phyloP scores from a whole-genome alignment of 2,888 invertebrate genomes.

The Smittia sp. region DNA sequence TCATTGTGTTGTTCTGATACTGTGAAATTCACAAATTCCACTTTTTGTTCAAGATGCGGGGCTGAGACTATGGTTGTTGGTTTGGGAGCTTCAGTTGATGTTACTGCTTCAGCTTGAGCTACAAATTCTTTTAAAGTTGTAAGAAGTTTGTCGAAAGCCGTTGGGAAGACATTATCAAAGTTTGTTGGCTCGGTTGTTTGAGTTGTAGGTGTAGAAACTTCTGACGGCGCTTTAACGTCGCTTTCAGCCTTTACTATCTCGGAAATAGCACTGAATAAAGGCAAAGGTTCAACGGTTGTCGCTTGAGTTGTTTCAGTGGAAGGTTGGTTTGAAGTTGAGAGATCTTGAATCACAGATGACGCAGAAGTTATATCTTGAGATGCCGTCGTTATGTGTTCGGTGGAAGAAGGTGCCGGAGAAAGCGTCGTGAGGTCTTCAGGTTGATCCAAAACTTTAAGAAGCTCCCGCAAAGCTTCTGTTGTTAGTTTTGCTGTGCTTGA shows the following conservation, averaged over 20 bases:
- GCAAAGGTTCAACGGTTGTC: not conserved
- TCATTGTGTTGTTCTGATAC: slow-evolving; percentile 16
- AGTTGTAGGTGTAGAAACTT: not conserved
- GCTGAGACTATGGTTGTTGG: not conserved
- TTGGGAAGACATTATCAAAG: not conserved
- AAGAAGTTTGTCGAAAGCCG: slow-evolving; percentile 1
- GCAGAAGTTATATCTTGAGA: too few relatives aligned
- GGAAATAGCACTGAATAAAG: too few relatives aligned
- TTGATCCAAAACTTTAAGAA: too few relatives aligned
- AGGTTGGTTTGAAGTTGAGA: too few relatives aligned
- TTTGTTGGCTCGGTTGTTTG: not conserved
- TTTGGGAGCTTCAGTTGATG: not conserved
- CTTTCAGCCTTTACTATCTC: too few relatives aligned
- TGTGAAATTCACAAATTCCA: slow-evolving; percentile 32
- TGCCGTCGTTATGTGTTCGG: too few relatives aligned
- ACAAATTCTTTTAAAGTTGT: slow-evolving; percentile 13
- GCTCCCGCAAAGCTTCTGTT: too few relatives aligned
- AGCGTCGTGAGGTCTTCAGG: too few relatives aligned
- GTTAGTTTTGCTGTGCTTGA: too few relatives aligned
- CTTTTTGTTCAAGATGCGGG: not conserved
- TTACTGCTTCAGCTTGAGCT: not conserved
- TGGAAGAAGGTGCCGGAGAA: too few relatives aligned
- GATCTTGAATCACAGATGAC: not conserved
- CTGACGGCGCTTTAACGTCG: not conserved
- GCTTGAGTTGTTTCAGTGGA: not conserved